phyloP scores from a whole-genome alignment of 2,888 invertebrate species.

The Leptinotarsa peninsularis region DNA sequence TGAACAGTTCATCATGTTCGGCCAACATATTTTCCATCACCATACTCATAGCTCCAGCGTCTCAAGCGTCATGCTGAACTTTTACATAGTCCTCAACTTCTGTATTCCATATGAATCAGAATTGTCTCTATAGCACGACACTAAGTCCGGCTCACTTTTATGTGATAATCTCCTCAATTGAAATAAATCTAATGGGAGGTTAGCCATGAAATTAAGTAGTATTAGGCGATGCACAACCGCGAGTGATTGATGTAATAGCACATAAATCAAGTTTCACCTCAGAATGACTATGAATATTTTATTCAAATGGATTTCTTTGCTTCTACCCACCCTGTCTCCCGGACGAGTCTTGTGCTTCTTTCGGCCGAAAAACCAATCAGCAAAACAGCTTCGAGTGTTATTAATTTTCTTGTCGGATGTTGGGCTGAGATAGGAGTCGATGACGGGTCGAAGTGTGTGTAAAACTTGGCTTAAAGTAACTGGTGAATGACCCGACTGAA shows the following conservation, averaged over 20 bases:
- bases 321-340: slow-evolving; percentile 21
- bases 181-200: slow-evolving; percentile 23
- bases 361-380: slow-evolving; percentile 5
- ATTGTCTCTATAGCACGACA: neutral
- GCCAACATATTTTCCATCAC: no score
- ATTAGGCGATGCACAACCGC: slow-evolving; percentile 11
- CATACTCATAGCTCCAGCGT: no score
- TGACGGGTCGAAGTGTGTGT: neutral
- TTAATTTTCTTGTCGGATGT: slow-evolving; percentile 1
- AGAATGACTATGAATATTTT: slow-evolving; percentile 26
- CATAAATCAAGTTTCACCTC: slow-evolving; percentile 19
- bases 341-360: neutral
- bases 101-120: neutral
- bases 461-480: no score
- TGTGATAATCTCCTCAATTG: slow-evolving; percentile 18
- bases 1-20: no score
- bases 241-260: slow-evolving; percentile 26
- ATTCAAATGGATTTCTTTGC: slow-evolving; percentile 13
- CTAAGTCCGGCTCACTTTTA: slow-evolving; percentile 16
- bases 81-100: no score
- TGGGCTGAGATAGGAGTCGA: neutral
- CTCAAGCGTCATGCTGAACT: no score
- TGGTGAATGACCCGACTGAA: no score
- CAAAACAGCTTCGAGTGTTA: slow-evolving; percentile 5
- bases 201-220: slow-evolving; percentile 15